Evolutionary conservation across 2,888 invertebrate genomes (phyloP), one percentile per base, ranked within the genome.

Genomic region (Resseliella maxima): DNA sequence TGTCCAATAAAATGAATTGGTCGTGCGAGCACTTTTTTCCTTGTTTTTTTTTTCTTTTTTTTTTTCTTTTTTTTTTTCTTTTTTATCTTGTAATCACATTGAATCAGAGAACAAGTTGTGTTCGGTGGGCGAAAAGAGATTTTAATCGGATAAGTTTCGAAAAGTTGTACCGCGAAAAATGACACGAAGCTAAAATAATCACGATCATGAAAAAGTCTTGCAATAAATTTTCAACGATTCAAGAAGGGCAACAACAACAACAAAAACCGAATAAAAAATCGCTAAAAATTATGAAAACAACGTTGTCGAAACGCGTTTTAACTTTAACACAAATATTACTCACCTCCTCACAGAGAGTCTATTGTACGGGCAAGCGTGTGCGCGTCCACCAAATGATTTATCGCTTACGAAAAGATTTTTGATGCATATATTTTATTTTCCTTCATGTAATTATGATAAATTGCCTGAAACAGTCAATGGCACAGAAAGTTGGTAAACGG

Each of bases 361-460:
- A 24, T 3, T 10, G 31, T 15, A 5, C 35, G 72, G 10, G 27
- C 31, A 21, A 72, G 10, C 72, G 15, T 12, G 2, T 12, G 24
- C 54, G 31, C 24, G 38, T 45, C n/a, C n/a, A 24, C 24, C 24
- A 85, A 31, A 86, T 86, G 86, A 86, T 86, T 86, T 86, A 86
- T 86, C n/a, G 86, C 50, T 86, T 50, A n/a, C 50, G 86, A 86
- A 86, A 54, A 86, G 86, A 54, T 86, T 86, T 86, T 50, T 86
- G 86, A 86, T 86, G 86, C 86, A 86, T 86, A 54, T 86, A 86
- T 86, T 50, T 50, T 86, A 72, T 45, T 86, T 64, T 86, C 10
- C 72, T 86, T 64, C 72, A 86, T 86, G 72, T 86, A 86, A 86
- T 86, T 86, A 81, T 86, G 86, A 86, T 86, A 86, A 86, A 86